Base-by-base conservation (phyloP, 2,888 invertebrate species). In the Scaptomyza caliginosa region DNA sequence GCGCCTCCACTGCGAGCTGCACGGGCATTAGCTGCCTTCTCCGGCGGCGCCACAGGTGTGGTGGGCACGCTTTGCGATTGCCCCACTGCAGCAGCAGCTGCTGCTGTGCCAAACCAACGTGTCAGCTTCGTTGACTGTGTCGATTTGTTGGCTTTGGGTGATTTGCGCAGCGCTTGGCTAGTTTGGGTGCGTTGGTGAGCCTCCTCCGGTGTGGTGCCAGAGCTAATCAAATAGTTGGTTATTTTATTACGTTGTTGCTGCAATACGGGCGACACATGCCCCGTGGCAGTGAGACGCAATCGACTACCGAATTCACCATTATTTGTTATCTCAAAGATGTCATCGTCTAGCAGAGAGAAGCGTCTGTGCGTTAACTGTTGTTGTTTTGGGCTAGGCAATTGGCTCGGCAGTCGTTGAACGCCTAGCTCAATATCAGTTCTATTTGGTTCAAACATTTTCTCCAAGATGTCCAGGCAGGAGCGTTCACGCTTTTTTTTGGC, bases 241-340 rank as follows among this genome's bases (percentile, higher is more conserved):
- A 91, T 91, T 75, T 91, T 90, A 45, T 89, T 89, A 21, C 80
- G 78, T 40, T 52, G 75, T 8, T 59, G 71, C 11, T 71, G 72
- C n/a, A 67, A 73, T 2, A 90, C 77, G 2, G 91, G 90, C 26
- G 90, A 90, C 23, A 89, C 82, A 36, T 90, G 81, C 1, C 91
- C 90, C 2, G 77, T 78, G 2, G 90, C 80, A 43, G 89, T 87
- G 1, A 90, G 58, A 3, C 90, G 85, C 55, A 90, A 73, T 26
- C 88, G 76, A 67, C 87, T 90, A 17, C 90, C 89, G 19, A 90
- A 91, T 4, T 90, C 86, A 0, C 89, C 86, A 59, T 90, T 91
- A 10, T 88, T 86, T 8, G 90, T 90, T 16, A 90, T 90, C 57
- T 90, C 91, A 49, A 90, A 90, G 52, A 90, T 86, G n/a, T 89